phyloP scores from a whole-genome alignment of 2,113 vertebrate genomes.

The Phasianus colchicus region DNA sequence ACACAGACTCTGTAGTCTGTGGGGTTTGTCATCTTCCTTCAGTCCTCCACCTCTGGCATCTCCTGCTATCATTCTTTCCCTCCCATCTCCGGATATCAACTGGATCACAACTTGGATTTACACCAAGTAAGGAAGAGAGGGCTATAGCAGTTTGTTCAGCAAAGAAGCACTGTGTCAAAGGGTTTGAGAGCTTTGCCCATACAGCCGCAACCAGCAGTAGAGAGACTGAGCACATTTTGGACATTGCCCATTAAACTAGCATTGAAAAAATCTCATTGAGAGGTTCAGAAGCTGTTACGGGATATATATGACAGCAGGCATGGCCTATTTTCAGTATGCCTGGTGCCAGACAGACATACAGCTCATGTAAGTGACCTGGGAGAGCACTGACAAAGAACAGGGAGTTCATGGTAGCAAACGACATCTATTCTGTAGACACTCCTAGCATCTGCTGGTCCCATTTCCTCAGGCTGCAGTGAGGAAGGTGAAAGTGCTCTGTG shows the following conservation, averaged over 20 bases:
- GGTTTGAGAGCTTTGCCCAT: background rate
- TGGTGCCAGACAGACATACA: background rate
- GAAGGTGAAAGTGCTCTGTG: background rate
- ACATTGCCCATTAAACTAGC: background rate
- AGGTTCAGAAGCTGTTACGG: background rate
- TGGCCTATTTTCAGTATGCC: background rate
- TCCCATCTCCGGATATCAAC: background rate
- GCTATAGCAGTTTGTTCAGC: accelerated
- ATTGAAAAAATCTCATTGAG: background rate
- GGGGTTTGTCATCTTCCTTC: background rate
- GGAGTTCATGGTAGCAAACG: background rate
- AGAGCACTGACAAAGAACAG: background rate
- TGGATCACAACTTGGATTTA: background rate
- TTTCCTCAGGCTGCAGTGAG: background rate
- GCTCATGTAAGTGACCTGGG: background rate
- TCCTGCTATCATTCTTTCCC: background rate
- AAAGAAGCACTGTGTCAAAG: background rate
- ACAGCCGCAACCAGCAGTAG: background rate
- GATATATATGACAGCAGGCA: background rate
- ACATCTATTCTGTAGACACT: no score
- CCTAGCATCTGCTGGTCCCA: no score
- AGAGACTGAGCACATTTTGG: background rate
- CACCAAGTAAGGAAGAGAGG: background rate
- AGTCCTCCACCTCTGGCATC: background rate
- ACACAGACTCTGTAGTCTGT: background rate